Base-by-base conservation (phyloP, 2,888 invertebrate species). In the Pristionchus japonicus region DNA sequence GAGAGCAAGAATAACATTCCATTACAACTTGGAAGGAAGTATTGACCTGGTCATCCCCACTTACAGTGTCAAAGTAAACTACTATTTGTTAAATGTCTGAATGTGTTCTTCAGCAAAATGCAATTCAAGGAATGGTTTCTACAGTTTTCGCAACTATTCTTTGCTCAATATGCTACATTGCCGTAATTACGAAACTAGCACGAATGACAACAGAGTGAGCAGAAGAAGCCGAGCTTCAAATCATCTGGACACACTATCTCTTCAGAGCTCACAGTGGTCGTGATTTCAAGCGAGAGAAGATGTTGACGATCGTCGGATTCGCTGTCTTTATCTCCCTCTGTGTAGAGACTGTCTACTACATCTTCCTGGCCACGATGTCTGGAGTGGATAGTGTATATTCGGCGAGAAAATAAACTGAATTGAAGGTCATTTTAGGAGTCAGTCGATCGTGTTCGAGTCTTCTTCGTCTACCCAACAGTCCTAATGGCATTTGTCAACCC, bases 231-330 rank as follows among this genome's bases (percentile, higher is more conserved):
- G 61, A 61, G 23, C 1, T 27, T 34, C 15, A 37, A 3, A 67
- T 34, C 6, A 34, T 9, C 11, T 67, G 1, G 3, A 2, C 7
- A 67, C 17, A 15, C 1, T 57, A 57, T 57, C 11, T 67, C n/a
- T n/a, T 34, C 31, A 37, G 67, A 1, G 17, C 31, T 20, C 67
- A 34, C 13, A 34, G 17, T 27, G 31, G 15, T 34, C 74, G 67
- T 17, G 74, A 74, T 40, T 74, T 40, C n/a, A 37, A 40, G 20
- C 37, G 74, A n/a, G 74, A 74, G 20, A 74, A 40, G 74, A 74
- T 74, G 74, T 40, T 74, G 40, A 74, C 74, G 20, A n/a, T 74
- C 74, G 40, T 74, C 23, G 74, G 74, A 17, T 74, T 74, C 43
- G 74, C 74, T 40, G 40, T 74, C 11, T 74, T 74, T 40, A 37